These are phyloP conservation scores for Mugil cephalus DNA, from an alignment of 2,113 vertebrate species.

Conservation along the genomic window DNA sequence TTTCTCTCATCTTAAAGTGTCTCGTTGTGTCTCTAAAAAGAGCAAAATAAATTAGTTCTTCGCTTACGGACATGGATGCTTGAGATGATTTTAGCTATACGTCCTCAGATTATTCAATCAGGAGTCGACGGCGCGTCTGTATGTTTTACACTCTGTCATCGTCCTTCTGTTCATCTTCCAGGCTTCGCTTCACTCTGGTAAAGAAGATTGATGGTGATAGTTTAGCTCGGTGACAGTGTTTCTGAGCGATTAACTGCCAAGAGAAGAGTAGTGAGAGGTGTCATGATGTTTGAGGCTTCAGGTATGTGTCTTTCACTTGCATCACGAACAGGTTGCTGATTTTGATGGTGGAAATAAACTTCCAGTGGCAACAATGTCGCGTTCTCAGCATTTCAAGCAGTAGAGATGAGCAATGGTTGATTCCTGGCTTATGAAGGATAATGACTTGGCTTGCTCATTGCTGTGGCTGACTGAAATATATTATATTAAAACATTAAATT, in stretches of 20 bases:
- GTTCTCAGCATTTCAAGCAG: too few species aligned
- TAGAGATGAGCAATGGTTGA: too few species aligned
- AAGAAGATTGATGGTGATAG: conserved; percentile 41
- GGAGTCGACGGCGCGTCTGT: conserved; percentile 48
- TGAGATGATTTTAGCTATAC: neutral
- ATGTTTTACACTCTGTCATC: conserved; percentile 55
- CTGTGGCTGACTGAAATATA: too few species aligned
- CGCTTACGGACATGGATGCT: conserved; percentile 18
- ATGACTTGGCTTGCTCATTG: too few species aligned
- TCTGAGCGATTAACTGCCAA: neutral
- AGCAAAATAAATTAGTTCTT: conserved; percentile 72
- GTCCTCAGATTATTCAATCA: conserved; percentile 19
- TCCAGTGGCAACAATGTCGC: too few species aligned
- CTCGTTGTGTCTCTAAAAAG: conserved; percentile 39
- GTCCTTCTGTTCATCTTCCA: conserved; percentile 48
- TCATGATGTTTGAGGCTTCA: neutral
- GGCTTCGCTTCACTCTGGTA: conserved; percentile 15
- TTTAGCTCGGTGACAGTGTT: conserved; percentile 25
- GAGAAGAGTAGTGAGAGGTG: conserved; percentile 19
- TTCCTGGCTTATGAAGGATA: too few species aligned
- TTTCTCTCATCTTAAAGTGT: conserved; percentile 33
- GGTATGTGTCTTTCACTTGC: too few species aligned
- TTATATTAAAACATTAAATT: too few species aligned
- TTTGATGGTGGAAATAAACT: neutral
- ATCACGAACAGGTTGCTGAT: neutral